Evolutionary conservation across 2,888 invertebrate species (phyloP), one percentile per base, ranked within the genome.

Genomic region (Trachelus tabidus): DNA sequence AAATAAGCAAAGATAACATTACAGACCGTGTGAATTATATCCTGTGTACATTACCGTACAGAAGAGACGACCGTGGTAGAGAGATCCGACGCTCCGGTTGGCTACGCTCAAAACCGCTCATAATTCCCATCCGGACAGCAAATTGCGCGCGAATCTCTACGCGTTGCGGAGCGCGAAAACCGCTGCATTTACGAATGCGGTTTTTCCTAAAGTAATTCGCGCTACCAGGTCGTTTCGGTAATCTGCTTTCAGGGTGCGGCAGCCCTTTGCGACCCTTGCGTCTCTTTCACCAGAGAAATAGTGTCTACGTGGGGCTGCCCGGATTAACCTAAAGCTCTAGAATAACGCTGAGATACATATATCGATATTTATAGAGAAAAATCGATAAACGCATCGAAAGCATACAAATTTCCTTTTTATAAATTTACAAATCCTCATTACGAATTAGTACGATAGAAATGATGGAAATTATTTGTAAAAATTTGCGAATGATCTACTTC

Each of bases 1-100:
- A 86, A 85, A 86, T 85, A 85, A 83, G 80, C 84, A 81, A 82
- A 86, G 86, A 85, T 86, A 86, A 85, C 85, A 85, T 85, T 85
- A 86, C 85, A 81, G 80, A 76, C 79, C 81, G 76, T 80, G 84
- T 85, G 84, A 86, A 86, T 86, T 84, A 86, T 85, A 81, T 73
- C 81, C 82, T 79, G 78, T 82, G 83, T 83, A 83, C 82, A 83
- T 83, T 84, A 84, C 78, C 84, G 81, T 83, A 79, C 80, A 82
- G 80, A 78, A 75, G 78, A 78, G 75, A 78, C 73, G 77, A 76
- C 69, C 78, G 73, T 56, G 81, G 79, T 73, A 76, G 78, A 73
- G 81, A 76, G 78, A 81, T 76, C n/a, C 34, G n/a, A 76, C 78
- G 68, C 73, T 77, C 73, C 75, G 80, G 76, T 78, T 82, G 81